Base-by-base conservation (phyloP, 2,797 vertebrate species). In the Pseudochirops cupreus region DNA sequence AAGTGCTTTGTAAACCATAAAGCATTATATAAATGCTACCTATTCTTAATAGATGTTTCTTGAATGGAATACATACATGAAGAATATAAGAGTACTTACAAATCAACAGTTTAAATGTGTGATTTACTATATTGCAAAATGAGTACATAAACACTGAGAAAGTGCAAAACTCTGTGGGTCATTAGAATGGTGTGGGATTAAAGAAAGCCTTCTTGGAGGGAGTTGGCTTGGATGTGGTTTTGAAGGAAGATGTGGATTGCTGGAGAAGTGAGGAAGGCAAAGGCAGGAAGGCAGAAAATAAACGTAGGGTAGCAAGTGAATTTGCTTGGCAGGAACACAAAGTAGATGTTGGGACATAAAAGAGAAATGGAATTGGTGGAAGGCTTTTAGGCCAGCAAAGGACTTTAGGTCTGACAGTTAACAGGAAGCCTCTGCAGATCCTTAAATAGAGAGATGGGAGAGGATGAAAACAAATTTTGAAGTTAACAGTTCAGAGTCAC, bases 191-290 rank as follows among this genome's bases (percentile, higher is more conserved):
- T 18, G 82, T 91, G 28, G 13, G 0, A 95, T 93, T 96, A 96
- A 95, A 90, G 59, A 95, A 96, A 82, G n/a, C 95, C 82, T 95
- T 96, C 82, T 96, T 92, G 93, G 56, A 67, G 52, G 62, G 89
- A 46, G 74, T 58, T 59, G 52, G 92, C 54, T 95, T 91, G 29
- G 96, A 50, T 50, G 93, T 58, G 39, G 89, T 92, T 96, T 93
- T 96, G 58, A 96, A 93, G 54, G 50, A 74, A 24, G 91, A 87
- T 87, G 31, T 87, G 9, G 21, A 50, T 87, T 50, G 24, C 24
- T 46, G 21, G 74, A 87, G 39, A 87, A 87, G 39, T 46, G 21
- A 24, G 24, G 39, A 50, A 87, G 39, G 21, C 10, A 87, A 87
- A 87, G 24, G 21, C 74, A 82, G 6, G 39, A 82, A 82, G 7